These are phyloP conservation scores for Eurypyga helias DNA, from an alignment of 2,113 vertebrate genomes.

Conservation along the genomic window DNA sequence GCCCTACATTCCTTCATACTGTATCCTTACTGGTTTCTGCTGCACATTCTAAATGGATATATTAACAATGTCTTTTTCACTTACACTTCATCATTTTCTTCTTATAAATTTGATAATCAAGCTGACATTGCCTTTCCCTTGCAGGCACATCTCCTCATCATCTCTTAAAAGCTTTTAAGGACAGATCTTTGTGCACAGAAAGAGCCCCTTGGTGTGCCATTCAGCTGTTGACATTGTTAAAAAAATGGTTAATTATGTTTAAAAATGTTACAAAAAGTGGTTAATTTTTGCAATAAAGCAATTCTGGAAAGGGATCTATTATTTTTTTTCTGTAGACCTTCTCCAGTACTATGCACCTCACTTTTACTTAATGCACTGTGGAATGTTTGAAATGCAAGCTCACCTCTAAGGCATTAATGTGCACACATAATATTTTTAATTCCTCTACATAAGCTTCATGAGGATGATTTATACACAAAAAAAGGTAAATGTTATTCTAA, in stretches of 20 bases:
- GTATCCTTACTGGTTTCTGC: neutral
- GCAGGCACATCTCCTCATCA: neutral
- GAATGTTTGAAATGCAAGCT: neutral
- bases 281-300: neutral
- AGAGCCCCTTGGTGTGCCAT: neutral
- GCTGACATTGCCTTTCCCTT: neutral
- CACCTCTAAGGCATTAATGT: neutral
- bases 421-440: neutral
- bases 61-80: neutral
- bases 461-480: neutral
- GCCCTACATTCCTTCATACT: neutral
- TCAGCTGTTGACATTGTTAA: neutral
- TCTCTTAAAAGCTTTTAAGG: neutral
- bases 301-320: neutral
- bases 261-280: too few relatives aligned
- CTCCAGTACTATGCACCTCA: neutral
- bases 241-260: neutral
- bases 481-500: neutral
- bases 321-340: neutral
- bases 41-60: neutral
- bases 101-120: neutral
- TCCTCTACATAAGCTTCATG: neutral
- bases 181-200: neutral
- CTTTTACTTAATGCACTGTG: neutral
- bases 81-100: neutral